Evolutionary conservation across 1,140 invertebrate species (phyloP), one percentile per base, ranked within the genome.

Genomic region (Trichomalopsis sarcophagae): DNA sequence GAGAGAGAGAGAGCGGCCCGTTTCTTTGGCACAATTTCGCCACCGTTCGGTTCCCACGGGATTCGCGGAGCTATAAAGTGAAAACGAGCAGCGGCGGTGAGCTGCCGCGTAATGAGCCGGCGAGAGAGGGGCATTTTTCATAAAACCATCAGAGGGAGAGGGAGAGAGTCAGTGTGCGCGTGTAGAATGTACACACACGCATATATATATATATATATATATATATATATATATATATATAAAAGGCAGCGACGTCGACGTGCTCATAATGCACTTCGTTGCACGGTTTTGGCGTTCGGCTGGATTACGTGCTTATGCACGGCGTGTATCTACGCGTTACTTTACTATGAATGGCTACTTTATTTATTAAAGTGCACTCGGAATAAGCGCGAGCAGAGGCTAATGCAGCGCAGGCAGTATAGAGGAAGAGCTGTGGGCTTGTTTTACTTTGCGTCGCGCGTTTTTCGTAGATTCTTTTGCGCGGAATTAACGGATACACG

Each of bases 11-110:
- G 55, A 21, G 21, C 83, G 85, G 84, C 81, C 74, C 86, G 86
- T 82, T 90, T 88, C 87, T 89, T 90, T 88, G 75, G 81, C 87
- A 87, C 81, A 80, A 77, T 84, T 78, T 85, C 86, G 86, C 86
- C 82, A 86, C 86, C 86, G 79, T 79, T 88, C 75, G 82, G 88
- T 89, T 89, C 87, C 87, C 87, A 88, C 88, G 88, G 84, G 87
- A 87, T 81, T 81, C 87, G 86, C 71, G 9, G 36, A 47, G 23
- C 68, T 68, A 79, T 66, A 84, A 84, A 76, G 47, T 77, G 73
- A 82, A 78, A 77, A 85, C 84, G 74, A 85, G 74, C 73, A 69
- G 23, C 73, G 55, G 50, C 50, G 50, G 33, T 7, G 23, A n/a
- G 47, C 80, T 33, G 68, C 50, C 21, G 84, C 21, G 84, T 85